Conservation (phyloP, 2,113 vertebrate species). For the Chrysochloris asiatica region DNA sequence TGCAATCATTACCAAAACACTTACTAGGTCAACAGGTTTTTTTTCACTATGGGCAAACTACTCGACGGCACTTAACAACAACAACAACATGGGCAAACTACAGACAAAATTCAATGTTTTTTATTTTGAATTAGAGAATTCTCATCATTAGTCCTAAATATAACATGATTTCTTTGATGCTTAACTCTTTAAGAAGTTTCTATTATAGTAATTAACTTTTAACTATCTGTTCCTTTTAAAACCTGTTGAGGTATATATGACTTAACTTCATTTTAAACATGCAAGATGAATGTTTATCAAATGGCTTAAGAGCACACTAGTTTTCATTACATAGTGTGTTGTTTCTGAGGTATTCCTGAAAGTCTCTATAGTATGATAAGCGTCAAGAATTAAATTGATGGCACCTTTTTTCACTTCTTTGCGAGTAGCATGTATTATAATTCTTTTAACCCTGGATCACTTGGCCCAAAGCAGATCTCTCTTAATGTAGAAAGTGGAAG, state of each 20-base stretch:
- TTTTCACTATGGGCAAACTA: slow-evolving; percentile 3
- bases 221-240: slow-evolving; percentile 15
- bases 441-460: not conserved
- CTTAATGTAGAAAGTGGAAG: not conserved
- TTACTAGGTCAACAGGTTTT: not conserved
- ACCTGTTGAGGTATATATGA: not conserved
- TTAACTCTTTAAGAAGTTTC: not conserved
- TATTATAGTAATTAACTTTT: not conserved
- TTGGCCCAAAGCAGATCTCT: not conserved
- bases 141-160: slow-evolving; percentile 39
- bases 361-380: not conserved
- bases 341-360: slow-evolving; percentile 7
- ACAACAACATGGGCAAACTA: not conserved
- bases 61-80: too few relatives aligned
- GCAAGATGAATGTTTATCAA: slow-evolving; percentile 1
- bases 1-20: slow-evolving; percentile 27
- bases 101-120: slow-evolving; percentile 1
- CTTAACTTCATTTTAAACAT: not conserved
- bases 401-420: not conserved
- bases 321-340: not conserved
- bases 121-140: slow-evolving; percentile 9
- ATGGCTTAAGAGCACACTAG: slow-evolving; percentile 44
- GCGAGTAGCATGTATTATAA: not conserved
- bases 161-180: not conserved
- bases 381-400: not conserved